A percentile compares a stretch with the other conserved stretches of the same genome.
phyloP scores from a whole-genome alignment of 2,797 vertebrate genomes.

The Urosaurus nigricauda region DNA sequence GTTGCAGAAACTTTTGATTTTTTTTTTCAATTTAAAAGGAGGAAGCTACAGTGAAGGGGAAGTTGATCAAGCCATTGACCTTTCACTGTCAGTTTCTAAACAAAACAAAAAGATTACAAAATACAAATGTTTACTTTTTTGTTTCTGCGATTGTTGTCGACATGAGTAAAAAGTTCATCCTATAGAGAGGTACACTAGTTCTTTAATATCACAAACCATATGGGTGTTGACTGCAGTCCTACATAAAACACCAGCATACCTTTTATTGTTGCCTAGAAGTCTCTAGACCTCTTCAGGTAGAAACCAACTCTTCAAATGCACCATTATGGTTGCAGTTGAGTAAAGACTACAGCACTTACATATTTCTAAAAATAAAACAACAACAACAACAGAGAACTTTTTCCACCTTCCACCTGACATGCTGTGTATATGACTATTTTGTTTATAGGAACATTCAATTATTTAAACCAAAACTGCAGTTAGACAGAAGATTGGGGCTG shows the following conservation, averaged over 20 bases:
- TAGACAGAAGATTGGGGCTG: too few relatives aligned
- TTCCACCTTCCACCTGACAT: not conserved
- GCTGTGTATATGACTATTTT: not conserved
- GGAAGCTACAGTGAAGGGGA: not conserved
- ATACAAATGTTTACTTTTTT: not conserved
- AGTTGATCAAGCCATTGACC: not conserved
- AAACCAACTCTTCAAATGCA: not conserved
- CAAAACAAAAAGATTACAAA: not conserved
- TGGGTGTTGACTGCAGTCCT: not conserved
- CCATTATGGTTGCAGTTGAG: too few relatives aligned
- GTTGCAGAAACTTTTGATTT: not conserved
- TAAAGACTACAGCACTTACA: not conserved
- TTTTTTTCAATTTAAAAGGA: not conserved
- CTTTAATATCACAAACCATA: not conserved
- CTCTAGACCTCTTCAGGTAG: not conserved
- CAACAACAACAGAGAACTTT: too few relatives aligned
- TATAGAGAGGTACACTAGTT: not conserved
- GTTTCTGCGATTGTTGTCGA: not conserved
- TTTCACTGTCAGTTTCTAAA: slow-evolving; percentile 12
- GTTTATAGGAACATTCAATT: too few relatives aligned
- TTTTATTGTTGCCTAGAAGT: not conserved
- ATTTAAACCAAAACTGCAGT: too few relatives aligned
- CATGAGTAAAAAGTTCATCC: not conserved
- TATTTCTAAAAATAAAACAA: too few relatives aligned
- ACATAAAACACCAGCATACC: not conserved